These are phyloP conservation scores for Palloptera scutellata DNA, from an alignment of 2,888 invertebrate species.

Conservation along the genomic window DNA sequence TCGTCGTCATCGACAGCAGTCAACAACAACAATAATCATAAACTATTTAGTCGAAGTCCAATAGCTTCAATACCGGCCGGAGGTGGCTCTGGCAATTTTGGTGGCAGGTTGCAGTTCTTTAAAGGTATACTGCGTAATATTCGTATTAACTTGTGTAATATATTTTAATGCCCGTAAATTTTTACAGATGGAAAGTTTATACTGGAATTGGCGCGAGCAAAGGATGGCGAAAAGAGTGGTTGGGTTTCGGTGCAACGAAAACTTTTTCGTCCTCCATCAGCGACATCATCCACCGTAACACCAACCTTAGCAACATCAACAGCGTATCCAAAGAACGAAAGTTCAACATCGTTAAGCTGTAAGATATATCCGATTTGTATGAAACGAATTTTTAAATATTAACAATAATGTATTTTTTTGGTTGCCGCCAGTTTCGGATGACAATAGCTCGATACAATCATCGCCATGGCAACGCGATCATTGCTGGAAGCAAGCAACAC, in stretches of 20 bases:
- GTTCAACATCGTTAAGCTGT: constrained; percentile 84
- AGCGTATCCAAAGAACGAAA: constrained; percentile 72
- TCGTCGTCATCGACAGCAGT: constrained; percentile 35
- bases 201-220: constrained; percentile 79
- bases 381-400: background rate
- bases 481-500: constrained; percentile 85
- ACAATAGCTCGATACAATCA: constrained; percentile 88
- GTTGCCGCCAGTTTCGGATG: constrained; percentile 75
- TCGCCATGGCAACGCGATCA: constrained; percentile 92
- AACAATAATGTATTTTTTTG: no score
- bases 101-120: constrained; percentile 64
- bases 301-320: constrained; percentile 58
- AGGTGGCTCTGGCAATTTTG: constrained; percentile 44
- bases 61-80: constrained; percentile 47
- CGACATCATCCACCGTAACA: constrained; percentile 67
- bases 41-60: constrained; percentile 35
- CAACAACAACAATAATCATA: constrained; percentile 38
- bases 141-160: background rate
- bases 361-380: constrained; percentile 51
- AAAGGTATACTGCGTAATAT: constrained; percentile 53
- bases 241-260: constrained; percentile 92
- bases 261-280: constrained; percentile 85
- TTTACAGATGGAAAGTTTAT: constrained; percentile 87
- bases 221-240: constrained; percentile 81
- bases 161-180: background rate